Percentiles rank a stretch among this genome's conserved stretches.
These are phyloP conservation scores for Chanos chanos DNA, from an alignment of 2,797 vertebrate species.

Conservation along the genomic window DNA sequence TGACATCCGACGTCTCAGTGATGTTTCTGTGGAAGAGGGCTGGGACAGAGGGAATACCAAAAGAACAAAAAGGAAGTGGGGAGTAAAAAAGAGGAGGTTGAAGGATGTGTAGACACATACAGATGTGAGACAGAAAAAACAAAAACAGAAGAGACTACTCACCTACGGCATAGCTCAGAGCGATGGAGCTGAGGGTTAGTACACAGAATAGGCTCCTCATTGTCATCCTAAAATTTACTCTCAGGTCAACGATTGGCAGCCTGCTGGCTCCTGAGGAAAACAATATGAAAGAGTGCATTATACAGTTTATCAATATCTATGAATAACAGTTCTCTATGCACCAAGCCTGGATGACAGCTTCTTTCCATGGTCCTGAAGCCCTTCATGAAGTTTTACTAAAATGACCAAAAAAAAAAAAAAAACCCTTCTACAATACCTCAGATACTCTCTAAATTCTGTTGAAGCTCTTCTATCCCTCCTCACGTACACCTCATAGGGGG, in stretches of 20 bases:
- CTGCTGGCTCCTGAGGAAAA: slow-evolving; percentile 21
- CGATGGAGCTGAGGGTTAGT: slow-evolving; percentile 37
- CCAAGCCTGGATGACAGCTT: no score
- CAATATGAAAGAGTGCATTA: neutral
- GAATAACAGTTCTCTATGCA: neutral
- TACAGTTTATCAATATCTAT: neutral
- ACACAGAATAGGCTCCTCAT: slow-evolving; percentile 46
- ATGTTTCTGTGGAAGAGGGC: slow-evolving; percentile 20
- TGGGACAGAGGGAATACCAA: neutral
- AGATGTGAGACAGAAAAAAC: neutral
- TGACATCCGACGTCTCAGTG: slow-evolving; percentile 32
- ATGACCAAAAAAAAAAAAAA: no score
- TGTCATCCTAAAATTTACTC: slow-evolving; percentile 29
- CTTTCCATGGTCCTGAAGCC: no score
- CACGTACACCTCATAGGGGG: no score
- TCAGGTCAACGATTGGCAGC: no score
- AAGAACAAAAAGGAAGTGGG: neutral
- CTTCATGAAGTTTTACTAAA: no score
- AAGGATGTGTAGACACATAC: neutral
- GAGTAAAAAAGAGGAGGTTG: neutral
- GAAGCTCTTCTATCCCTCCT: no score
- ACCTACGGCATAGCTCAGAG: slow-evolving; percentile 45
- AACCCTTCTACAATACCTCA: no score
- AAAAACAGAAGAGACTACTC: slow-evolving; percentile 22
- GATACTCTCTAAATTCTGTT: no score